Percentiles rank a stretch among this genome's conserved stretches.
These are phyloP conservation scores for Acipenser ruthenus DNA, from an alignment of 2,797 vertebrate genomes.

Conservation along the genomic window DNA sequence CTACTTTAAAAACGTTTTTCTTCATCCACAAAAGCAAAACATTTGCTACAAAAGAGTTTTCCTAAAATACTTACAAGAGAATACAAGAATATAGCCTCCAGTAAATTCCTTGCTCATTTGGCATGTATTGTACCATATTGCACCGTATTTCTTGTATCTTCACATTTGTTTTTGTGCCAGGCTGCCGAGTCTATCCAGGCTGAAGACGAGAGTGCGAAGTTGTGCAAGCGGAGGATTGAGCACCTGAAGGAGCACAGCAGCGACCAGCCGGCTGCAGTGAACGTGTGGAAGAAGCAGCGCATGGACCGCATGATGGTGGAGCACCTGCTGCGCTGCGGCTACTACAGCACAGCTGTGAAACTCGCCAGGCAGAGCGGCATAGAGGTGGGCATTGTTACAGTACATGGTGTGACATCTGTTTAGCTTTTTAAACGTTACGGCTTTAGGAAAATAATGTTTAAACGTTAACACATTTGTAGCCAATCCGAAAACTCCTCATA, in stretches of 20 bases:
- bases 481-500: too few relatives aligned
- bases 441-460: too few relatives aligned
- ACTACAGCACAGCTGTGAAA: constrained; percentile 95
- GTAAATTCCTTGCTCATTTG: too few relatives aligned
- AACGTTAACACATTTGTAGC: too few relatives aligned
- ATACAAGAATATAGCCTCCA: too few relatives aligned
- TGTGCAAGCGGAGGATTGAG: constrained; percentile 93
- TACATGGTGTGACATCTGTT: constrained; percentile 40
- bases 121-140: too few relatives aligned
- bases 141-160: not conserved
- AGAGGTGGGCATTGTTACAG: constrained; percentile 61
- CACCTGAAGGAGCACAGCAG: constrained; percentile 97
- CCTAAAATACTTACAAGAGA: too few relatives aligned
- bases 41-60: too few relatives aligned
- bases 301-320: constrained; percentile 99
- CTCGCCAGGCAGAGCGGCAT: constrained; percentile 92
- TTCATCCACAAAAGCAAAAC: too few relatives aligned
- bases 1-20: too few relatives aligned
- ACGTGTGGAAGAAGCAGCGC: constrained; percentile 94
- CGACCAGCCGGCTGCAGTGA: constrained; percentile 83
- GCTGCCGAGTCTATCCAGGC: constrained; percentile 97
- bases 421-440: too few relatives aligned
- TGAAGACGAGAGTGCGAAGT: constrained; percentile 93
- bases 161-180: constrained; percentile 37
- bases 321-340: constrained; percentile 91